Conservation (phyloP, 2,888 invertebrate genomes). For the Rhingia campestris region DNA sequence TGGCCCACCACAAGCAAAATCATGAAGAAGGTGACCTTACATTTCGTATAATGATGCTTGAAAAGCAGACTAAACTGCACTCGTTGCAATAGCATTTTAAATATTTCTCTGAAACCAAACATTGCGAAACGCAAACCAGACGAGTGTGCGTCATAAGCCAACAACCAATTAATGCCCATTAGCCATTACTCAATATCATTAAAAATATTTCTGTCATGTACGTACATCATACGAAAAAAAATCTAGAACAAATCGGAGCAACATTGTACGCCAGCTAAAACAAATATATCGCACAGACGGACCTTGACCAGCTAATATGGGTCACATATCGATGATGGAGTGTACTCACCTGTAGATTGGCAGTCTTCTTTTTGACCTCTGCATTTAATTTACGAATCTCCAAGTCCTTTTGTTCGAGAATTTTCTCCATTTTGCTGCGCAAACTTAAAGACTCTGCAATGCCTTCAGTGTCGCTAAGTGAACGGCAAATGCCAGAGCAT, state of each 20-base stretch:
- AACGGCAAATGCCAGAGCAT: constrained; percentile 75
- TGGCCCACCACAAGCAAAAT: not conserved
- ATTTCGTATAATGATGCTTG: not conserved
- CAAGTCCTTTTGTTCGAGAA: constrained; percentile 83
- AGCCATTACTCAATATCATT: constrained; percentile 20
- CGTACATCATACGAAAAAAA: constrained; percentile 16
- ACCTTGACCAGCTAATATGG: constrained; percentile 6
- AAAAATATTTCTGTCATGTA: constrained; percentile 14
- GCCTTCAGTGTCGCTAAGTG: constrained; percentile 79
- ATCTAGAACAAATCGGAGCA: constrained; percentile 45
- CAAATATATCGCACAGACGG: constrained; percentile 6
- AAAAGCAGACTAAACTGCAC: constrained; percentile 11
- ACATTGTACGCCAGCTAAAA: constrained; percentile 31
- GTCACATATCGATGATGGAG: not conserved
- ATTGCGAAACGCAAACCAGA: constrained; percentile 22
- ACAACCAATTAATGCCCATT: constrained; percentile 26
- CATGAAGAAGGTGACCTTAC: not conserved
- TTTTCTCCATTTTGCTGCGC: constrained; percentile 82
- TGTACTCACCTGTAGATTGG: constrained; percentile 79
- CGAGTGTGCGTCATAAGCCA: constrained; percentile 28
- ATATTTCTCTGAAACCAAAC: not conserved
- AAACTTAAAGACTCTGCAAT: constrained; percentile 53
- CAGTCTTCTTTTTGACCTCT: constrained; percentile 81
- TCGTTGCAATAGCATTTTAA: constrained; percentile 6
- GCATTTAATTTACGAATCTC: constrained; percentile 84